phyloP scores from a whole-genome alignment of 2,888 invertebrate genomes.

The Tetanocera ferruginea region DNA sequence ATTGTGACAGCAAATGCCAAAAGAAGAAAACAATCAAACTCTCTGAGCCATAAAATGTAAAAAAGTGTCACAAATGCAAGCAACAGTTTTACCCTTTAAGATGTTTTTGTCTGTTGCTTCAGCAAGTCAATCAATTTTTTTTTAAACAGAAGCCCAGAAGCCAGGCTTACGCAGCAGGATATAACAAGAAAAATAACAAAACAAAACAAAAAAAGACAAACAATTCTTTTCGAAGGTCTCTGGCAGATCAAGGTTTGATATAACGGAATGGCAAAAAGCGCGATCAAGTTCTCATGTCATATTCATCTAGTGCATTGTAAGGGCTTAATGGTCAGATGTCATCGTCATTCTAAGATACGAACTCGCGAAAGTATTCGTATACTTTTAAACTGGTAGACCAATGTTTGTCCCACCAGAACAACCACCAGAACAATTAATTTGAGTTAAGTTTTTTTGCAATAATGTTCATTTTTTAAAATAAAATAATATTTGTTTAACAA shows the following conservation, averaged over 20 bases:
- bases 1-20: slow-evolving; percentile 38
- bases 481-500: too few species aligned
- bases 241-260: background rate
- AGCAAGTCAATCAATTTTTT: slow-evolving; percentile 19
- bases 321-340: background rate
- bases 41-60: slow-evolving; percentile 23
- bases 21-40: slow-evolving; percentile 31
- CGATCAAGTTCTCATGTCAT: slow-evolving; percentile 43
- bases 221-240: background rate
- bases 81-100: background rate
- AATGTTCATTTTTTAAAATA: too few species aligned
- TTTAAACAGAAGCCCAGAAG: background rate
- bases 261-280: background rate
- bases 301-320: slow-evolving; percentile 37
- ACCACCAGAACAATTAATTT: too few species aligned
- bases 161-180: background rate
- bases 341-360: too few species aligned
- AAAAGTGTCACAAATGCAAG: background rate
- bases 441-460: too few species aligned
- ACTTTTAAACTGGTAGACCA: too few species aligned
- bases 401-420: too few species aligned
- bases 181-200: background rate
- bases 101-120: background rate
- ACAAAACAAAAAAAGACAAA: background rate
- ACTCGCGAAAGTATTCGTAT: too few species aligned